Evolutionary conservation across 2,888 invertebrate genomes (phyloP).

Genomic region (Parnassius orleans): DNA sequence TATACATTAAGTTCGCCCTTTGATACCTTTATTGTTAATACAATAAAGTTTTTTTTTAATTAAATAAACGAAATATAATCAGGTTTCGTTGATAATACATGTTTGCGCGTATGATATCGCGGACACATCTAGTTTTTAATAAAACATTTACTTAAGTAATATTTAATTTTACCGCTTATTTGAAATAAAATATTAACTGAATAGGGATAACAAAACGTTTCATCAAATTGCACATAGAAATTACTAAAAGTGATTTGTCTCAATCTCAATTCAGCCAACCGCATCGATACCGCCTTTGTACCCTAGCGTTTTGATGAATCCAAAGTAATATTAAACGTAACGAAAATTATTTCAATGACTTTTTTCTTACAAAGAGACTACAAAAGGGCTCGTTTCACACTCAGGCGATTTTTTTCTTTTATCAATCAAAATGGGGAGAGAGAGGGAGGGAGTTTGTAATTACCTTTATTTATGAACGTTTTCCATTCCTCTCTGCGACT

Average conservation of each 20-base stretch:
- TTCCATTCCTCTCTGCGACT: constrained; percentile 60
- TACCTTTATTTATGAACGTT: constrained; percentile 77
- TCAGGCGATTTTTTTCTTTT: constrained; percentile 42
- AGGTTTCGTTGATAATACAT: no score
- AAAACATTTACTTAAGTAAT: no score
- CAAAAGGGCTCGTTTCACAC: constrained; percentile 42
- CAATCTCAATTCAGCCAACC: constrained; percentile 39
- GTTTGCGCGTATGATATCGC: no score
- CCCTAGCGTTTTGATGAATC: constrained; percentile 37
- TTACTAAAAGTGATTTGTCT: constrained; percentile 46
- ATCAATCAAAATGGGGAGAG: constrained; percentile 48
- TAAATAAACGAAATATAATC: no score
- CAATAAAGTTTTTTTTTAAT: no score
- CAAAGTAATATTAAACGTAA: constrained; percentile 44
- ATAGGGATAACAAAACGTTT: constrained; percentile 28
- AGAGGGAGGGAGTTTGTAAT: constrained; percentile 52
- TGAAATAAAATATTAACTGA: neutral
- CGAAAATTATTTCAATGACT: constrained; percentile 45
- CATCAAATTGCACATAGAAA: constrained; percentile 49
- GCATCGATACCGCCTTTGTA: constrained; percentile 34
- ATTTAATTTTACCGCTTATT: no score
- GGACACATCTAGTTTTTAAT: no score
- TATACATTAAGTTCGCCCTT: no score
- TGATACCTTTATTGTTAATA: no score
- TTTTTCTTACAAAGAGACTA: constrained; percentile 33